phyloP scores from a whole-genome alignment of 2,888 invertebrate species.

The Hololepta plana region DNA sequence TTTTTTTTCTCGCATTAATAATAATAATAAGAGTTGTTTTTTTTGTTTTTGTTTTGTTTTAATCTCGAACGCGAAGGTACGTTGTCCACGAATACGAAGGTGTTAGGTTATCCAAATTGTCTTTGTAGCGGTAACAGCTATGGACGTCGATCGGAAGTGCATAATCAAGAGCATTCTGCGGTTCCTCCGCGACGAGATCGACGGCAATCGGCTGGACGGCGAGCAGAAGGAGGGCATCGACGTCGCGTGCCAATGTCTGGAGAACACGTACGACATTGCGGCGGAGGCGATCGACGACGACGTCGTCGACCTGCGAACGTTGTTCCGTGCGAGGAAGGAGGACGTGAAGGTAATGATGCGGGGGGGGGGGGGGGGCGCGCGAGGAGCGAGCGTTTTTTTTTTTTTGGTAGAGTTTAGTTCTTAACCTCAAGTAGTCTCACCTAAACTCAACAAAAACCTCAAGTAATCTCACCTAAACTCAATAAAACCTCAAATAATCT shows the following conservation, averaged over 20 bases:
- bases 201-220: constrained; percentile 16
- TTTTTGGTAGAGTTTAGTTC: too few relatives aligned
- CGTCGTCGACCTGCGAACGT: constrained; percentile 7
- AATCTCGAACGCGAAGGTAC: too few relatives aligned
- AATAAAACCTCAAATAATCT: too few relatives aligned
- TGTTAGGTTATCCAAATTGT: too few relatives aligned
- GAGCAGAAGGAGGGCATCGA: constrained; percentile 56
- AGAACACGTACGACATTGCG: constrained; percentile 68
- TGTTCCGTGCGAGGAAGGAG: constrained; percentile 7
- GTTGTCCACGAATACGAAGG: too few relatives aligned
- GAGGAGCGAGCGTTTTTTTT: constrained; percentile 6
- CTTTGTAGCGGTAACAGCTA: too few relatives aligned
- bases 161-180: constrained; percentile 18
- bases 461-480: too few relatives aligned
- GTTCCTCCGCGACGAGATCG: constrained; percentile 20
- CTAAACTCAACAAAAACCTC: too few relatives aligned
- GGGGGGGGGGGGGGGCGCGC: constrained; percentile 5
- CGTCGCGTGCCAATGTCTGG: constrained; percentile 88
- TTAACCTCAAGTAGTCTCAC: too few relatives aligned
- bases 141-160: constrained; percentile 11
- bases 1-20: too few relatives aligned
- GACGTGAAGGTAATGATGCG: constrained; percentile 7
- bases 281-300: constrained; percentile 3
- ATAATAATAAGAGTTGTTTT: too few relatives aligned
- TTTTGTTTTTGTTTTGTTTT: too few relatives aligned